Evolutionary conservation across 2,113 vertebrate genomes (phyloP).

Genomic region (Dasypus novemcinctus): DNA sequence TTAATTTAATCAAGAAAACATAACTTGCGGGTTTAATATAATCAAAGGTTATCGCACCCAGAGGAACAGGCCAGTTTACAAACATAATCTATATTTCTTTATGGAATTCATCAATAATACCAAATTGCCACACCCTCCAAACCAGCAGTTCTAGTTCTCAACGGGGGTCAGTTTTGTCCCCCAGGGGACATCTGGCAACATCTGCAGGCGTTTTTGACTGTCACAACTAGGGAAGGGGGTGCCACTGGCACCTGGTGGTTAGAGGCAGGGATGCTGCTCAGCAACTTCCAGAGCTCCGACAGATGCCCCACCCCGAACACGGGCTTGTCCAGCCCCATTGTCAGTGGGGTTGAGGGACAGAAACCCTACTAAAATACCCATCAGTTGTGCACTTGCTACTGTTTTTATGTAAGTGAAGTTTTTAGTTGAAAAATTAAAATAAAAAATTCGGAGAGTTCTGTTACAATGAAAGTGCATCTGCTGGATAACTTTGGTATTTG

Average conservation of each 20-base stretch:
- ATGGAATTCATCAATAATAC: too few relatives aligned
- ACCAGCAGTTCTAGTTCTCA: not conserved
- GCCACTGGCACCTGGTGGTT: not conserved
- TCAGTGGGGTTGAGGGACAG: rapidly evolving
- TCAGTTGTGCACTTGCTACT: not conserved
- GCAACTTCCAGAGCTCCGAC: rapidly evolving
- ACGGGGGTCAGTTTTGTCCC: rapidly evolving
- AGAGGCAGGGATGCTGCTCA: not conserved
- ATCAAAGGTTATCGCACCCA: too few relatives aligned
- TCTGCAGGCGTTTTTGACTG: not conserved
- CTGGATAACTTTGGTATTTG: not conserved
- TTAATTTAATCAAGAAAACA: too few relatives aligned
- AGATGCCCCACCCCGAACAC: rapidly evolving
- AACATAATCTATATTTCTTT: too few relatives aligned
- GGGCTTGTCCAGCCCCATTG: not conserved
- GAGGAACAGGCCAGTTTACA: too few relatives aligned
- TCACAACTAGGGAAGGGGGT: rapidly evolving
- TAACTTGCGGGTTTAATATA: too few relatives aligned
- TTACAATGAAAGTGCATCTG: rapidly evolving
- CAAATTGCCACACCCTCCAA: not conserved
- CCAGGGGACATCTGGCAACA: not conserved
- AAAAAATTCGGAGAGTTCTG: not conserved
- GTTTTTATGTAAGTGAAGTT: not conserved
- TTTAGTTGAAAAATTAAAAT: not conserved
- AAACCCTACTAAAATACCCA: not conserved